These are phyloP conservation scores for Rhynchophorus ferrugineus DNA, from an alignment of 1,140 invertebrate genomes.

Conservation along the genomic window DNA sequence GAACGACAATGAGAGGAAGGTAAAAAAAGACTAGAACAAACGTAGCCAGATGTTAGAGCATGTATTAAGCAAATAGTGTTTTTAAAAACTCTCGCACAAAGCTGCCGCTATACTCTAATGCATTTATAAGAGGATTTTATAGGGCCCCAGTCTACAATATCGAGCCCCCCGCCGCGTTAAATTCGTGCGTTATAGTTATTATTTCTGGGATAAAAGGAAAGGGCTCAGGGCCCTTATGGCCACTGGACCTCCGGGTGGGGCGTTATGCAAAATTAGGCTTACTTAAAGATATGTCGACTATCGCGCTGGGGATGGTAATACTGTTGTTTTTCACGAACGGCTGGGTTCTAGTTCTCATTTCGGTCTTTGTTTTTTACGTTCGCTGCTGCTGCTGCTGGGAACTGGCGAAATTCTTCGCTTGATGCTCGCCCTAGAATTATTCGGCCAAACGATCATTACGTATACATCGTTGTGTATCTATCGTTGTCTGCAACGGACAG, in stretches of 20 bases:
- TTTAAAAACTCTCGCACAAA: slow-evolving; percentile 15
- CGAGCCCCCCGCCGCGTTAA: slow-evolving; percentile 15
- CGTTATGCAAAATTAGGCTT: slow-evolving; percentile 17
- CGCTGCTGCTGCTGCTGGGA: no score
- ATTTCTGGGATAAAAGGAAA: slow-evolving; percentile 13
- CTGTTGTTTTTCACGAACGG: slow-evolving; percentile 15
- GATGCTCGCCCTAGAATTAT: no score
- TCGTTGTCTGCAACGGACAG: no score
- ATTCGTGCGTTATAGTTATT: slow-evolving; percentile 21
- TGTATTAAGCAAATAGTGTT: slow-evolving; percentile 5
- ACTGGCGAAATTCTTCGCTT: no score
- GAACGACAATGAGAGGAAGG: no score
- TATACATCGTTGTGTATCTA: no score
- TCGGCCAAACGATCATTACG: no score
- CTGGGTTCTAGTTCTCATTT: no score
- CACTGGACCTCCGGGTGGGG: slow-evolving; percentile 15
- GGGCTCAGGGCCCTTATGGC: slow-evolving; percentile 6
- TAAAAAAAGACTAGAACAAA: slow-evolving; percentile 2
- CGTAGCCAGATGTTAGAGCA: slow-evolving; percentile 8
- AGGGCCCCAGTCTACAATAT: not conserved
- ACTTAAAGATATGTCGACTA: slow-evolving; percentile 5
- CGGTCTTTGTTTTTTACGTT: no score
- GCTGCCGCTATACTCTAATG: slow-evolving; percentile 15
- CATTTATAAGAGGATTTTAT: slow-evolving; percentile 22
- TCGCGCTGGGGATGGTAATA: slow-evolving; percentile 8